Percentiles rank a stretch among this genome's conserved stretches.
These are phyloP conservation scores for Pseudopodoces humilis DNA, from an alignment of 2,113 vertebrate species.

Conservation along the genomic window DNA sequence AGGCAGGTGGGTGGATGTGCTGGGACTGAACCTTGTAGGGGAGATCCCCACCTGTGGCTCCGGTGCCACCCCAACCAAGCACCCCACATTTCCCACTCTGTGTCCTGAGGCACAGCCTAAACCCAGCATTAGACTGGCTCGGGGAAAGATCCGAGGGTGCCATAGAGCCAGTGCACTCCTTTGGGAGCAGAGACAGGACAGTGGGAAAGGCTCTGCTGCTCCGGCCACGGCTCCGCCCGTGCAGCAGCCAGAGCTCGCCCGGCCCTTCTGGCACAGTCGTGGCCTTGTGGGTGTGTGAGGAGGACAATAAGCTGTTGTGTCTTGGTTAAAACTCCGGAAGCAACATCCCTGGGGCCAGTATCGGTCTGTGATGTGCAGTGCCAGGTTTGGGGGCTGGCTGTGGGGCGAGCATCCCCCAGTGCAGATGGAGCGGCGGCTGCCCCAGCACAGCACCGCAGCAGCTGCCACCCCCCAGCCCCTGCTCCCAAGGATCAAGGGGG, in stretches of 20 bases:
- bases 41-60: not conserved
- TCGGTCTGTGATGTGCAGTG: not conserved
- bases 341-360: rapidly evolving
- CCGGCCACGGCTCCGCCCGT: not conserved
- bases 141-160: not conserved
- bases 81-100: not conserved
- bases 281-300: not conserved
- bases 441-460: rapidly evolving
- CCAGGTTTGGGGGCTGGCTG: not conserved
- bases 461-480: not conserved
- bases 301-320: conserved; percentile 2
- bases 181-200: not conserved
- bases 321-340: not conserved
- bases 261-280: not conserved
- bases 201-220: rapidly evolving
- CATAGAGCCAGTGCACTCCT: rapidly evolving
- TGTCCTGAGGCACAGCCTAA: not conserved
- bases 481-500: not conserved
- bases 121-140: not conserved
- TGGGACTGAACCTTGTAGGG: not conserved
- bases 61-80: not conserved
- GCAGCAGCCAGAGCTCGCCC: not conserved
- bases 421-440: not conserved
- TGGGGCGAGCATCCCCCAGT: rapidly evolving
- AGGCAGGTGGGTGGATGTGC: rapidly evolving